Conservation (phyloP, 2,113 vertebrate species). For the Mionectes macconnelli region DNA sequence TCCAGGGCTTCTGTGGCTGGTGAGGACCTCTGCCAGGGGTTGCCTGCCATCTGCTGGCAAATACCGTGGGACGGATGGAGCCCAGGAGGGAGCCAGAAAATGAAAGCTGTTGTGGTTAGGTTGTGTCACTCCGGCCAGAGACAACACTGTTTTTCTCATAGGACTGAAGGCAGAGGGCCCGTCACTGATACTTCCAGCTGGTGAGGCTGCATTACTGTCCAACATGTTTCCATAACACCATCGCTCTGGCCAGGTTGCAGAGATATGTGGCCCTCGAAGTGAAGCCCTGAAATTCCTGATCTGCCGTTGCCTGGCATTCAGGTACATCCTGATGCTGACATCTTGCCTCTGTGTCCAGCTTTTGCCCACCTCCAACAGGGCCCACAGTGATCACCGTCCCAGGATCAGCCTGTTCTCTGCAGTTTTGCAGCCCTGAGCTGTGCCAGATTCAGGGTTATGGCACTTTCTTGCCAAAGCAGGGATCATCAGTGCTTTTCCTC, state of each 20-base stretch:
- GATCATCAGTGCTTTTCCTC: neutral
- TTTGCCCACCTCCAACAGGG: neutral
- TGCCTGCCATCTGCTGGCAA: constrained; percentile 64
- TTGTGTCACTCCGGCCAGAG: neutral
- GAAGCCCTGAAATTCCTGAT: neutral
- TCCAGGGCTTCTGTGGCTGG: neutral
- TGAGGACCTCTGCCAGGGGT: neutral
- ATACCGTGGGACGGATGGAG: neutral
- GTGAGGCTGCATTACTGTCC: neutral
- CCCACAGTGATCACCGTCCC: neutral
- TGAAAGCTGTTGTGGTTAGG: neutral
- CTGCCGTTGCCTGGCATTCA: neutral
- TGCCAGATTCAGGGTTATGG: neutral
- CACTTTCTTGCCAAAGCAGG: neutral
- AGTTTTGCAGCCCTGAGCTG: neutral
- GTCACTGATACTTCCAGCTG: neutral
- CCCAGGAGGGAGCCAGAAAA: neutral
- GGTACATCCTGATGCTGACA: rapidly evolving
- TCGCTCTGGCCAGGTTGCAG: neutral
- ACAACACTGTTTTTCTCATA: neutral
- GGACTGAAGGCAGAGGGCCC: rapidly evolving
- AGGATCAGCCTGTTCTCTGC: neutral
- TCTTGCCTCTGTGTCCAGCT: neutral
- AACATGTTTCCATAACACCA: neutral
- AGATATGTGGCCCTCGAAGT: neutral